phyloP scores from a whole-genome alignment of 2,888 invertebrate species.

The Adela reaumurella region DNA sequence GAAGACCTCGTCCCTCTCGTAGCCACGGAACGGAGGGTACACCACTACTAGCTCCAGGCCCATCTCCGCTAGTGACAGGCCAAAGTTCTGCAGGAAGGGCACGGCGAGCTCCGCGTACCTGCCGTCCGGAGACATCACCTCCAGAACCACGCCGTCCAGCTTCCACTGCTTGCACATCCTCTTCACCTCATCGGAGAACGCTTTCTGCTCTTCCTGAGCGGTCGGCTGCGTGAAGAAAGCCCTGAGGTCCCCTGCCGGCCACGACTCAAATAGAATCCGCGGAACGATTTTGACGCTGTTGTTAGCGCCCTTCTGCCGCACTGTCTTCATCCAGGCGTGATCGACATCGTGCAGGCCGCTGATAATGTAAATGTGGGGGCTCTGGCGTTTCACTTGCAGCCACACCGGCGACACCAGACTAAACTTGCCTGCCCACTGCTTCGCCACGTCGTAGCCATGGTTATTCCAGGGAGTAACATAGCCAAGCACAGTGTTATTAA shows the following conservation, averaged over 20 bases:
- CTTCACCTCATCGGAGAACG: constrained; percentile 65
- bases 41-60: constrained; percentile 68
- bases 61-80: constrained; percentile 52
- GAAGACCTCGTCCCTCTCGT: constrained; percentile 64
- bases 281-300: constrained; percentile 71
- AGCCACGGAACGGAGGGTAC: constrained; percentile 72
- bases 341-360: constrained; percentile 82
- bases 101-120: constrained; percentile 68
- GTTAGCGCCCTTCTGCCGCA: constrained; percentile 57
- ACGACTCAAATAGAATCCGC: constrained; percentile 84
- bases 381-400: constrained; percentile 76
- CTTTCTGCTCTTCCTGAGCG: constrained; percentile 62
- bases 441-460: constrained; percentile 90
- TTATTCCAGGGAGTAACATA: constrained; percentile 96
- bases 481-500: constrained; percentile 75
- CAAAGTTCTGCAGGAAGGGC: constrained; percentile 62
- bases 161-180: constrained; percentile 69
- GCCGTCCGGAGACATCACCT: constrained; percentile 75
- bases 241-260: constrained; percentile 72
- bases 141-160: constrained; percentile 88
- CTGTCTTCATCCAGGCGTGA: constrained; percentile 74
- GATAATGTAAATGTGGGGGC: constrained; percentile 60
- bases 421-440: constrained; percentile 84
- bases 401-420: constrained; percentile 92
- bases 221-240: constrained; percentile 64